A percentile compares a stretch with the other conserved stretches of the same genome.
Evolutionary conservation across 2,113 vertebrate species (phyloP).

Genomic region (Mastomys coucha): DNA sequence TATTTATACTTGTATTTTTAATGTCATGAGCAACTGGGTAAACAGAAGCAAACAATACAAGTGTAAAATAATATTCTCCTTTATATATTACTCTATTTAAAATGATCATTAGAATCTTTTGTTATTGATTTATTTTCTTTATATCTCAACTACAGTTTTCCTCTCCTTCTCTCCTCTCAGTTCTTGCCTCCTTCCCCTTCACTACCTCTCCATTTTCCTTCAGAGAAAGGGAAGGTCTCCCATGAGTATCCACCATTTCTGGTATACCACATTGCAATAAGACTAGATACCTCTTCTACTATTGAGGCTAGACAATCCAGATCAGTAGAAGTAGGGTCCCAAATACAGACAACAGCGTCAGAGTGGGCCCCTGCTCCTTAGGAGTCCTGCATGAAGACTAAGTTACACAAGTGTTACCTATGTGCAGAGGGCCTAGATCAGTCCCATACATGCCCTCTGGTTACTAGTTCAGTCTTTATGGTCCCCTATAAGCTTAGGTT

Average conservation of each 20-base stretch:
- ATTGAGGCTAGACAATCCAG: too few relatives aligned
- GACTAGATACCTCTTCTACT: too few relatives aligned
- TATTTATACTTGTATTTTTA: not conserved
- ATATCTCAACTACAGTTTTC: not conserved
- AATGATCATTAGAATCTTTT: not conserved
- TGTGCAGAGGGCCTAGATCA: not conserved
- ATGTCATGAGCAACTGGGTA: not conserved
- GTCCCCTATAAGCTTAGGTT: not conserved
- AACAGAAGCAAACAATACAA: not conserved
- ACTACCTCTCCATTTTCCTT: not conserved
- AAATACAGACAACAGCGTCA: not conserved
- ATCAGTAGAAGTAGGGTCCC: too few relatives aligned
- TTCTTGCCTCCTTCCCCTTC: not conserved
- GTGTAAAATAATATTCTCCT: not conserved
- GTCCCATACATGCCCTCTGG: not conserved
- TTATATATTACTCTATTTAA: not conserved
- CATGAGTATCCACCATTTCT: not conserved
- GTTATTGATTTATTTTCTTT: not conserved
- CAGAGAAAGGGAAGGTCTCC: not conserved
- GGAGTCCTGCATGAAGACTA: not conserved
- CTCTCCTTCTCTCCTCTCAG: not conserved
- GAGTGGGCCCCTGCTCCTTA: not conserved
- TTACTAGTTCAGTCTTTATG: not conserved
- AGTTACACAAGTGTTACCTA: not conserved
- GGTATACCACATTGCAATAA: too few relatives aligned